phyloP scores from a whole-genome alignment of 2,888 invertebrate species.

The Lasioglossum morio region DNA sequence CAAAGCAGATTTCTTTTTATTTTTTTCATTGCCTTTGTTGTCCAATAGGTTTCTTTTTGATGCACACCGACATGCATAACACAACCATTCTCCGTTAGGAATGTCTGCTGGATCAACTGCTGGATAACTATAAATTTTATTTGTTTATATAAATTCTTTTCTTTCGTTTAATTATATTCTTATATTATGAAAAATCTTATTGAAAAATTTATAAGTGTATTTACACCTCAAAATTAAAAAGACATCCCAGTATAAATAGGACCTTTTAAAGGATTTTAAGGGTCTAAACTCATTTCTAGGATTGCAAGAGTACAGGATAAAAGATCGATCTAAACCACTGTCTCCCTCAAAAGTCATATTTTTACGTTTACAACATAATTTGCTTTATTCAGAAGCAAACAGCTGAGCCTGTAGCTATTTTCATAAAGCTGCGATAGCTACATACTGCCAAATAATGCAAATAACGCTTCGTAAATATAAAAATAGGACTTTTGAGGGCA shows the following conservation, averaged over 20 bases:
- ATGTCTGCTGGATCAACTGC: constrained; percentile 95
- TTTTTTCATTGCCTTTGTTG: constrained; percentile 65
- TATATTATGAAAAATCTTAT: not conserved
- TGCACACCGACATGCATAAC: constrained; percentile 91
- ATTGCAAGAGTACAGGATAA: too few species aligned
- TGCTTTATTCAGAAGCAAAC: too few species aligned
- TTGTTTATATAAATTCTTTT: constrained; percentile 15
- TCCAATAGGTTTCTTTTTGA: constrained; percentile 79
- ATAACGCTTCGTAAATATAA: too few species aligned
- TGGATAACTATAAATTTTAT: constrained; percentile 91
- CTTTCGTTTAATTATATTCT: not conserved
- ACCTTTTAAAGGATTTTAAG: not conserved
- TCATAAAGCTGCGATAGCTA: too few species aligned
- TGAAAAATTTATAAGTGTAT: not conserved
- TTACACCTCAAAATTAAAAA: not conserved
- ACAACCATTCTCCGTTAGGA: constrained; percentile 96
- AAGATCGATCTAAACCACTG: too few species aligned
- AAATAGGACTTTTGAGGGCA: too few species aligned
- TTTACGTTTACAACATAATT: too few species aligned
- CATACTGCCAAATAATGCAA: too few species aligned
- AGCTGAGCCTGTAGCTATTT: too few species aligned
- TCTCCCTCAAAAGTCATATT: too few species aligned
- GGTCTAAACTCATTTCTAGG: too few species aligned
- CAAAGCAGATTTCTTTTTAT: constrained; percentile 86
- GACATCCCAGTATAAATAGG: not conserved